Evolutionary conservation across 2,888 invertebrate genomes (phyloP), one percentile per base, ranked within the genome.

Genomic region (Drosophila birchii): DNA sequence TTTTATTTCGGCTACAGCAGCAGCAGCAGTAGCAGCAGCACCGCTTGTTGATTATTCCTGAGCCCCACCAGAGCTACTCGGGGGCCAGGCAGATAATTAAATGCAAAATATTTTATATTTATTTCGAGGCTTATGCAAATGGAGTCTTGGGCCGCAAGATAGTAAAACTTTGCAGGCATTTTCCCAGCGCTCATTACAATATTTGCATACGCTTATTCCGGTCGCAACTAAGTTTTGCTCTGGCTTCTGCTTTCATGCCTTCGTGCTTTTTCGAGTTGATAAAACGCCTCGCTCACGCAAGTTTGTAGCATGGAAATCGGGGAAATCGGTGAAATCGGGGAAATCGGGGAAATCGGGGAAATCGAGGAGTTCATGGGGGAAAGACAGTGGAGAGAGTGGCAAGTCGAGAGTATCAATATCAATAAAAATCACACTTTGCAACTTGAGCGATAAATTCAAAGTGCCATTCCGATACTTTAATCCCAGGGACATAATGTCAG

Each of bases 81-180:
- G 39, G 39, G 18, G 54, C 41, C 45, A 39, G 26, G 9, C 23
- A n/a, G 76, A 78, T 86, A 83, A 86, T 87, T 87, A 86, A 86
- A 86, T 85, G 88, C 88, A 83, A 87, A 86, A 88, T 86, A 86
- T 86, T 88, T 88, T 60, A 80, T 83, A 83, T 83, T 78, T 80
- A 83, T 83, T 86, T 81, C 77, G 72, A 78, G 81, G 88, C 88
- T 87, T 86, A 87, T 86, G 87, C 86, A 85, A 87, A 86, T 87
- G 82, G 68, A 73, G 70, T 70, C 72, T 75, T 81, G 77, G 87
- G 78, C 51, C 47, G 45, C 47, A 60, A 81, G 81, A 86, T 85
- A 86, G 78, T 78, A 77, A 81, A 86, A 86, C 74, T 69, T 85
- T 74, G 78, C 81, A 86, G 84, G 80, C 77, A 60, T 44, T 43